Percentiles rank a stretch among this genome's conserved stretches.
Evolutionary conservation across 2,797 vertebrate species (phyloP).

Genomic region (Dendrocincla tyrannina): DNA sequence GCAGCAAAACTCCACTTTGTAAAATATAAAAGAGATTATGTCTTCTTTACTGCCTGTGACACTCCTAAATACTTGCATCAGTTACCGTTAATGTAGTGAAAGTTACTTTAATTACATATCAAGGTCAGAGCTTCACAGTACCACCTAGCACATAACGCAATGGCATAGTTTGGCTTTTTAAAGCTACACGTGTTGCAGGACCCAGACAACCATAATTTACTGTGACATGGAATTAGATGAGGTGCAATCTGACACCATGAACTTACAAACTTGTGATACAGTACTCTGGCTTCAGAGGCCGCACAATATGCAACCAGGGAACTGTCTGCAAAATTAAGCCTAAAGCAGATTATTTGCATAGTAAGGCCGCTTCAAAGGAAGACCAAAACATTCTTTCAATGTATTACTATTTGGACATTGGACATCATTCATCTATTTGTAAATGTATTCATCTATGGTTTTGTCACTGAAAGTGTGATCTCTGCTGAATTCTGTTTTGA

Average conservation of each 20-base stretch:
- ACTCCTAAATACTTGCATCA: not conserved
- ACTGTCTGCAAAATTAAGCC: not conserved
- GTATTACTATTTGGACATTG: not conserved
- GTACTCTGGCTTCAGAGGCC: not conserved
- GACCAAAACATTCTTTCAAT: not conserved
- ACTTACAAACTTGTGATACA: not conserved
- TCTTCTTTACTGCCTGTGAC: not conserved
- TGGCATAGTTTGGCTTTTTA: not conserved
- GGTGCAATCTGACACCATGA: not conserved
- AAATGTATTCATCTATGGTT: not conserved
- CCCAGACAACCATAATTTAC: not conserved
- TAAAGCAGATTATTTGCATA: conserved; percentile 3
- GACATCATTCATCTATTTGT: not conserved
- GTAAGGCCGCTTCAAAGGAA: conserved; percentile 8
- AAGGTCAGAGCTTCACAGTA: not conserved
- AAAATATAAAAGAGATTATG: not conserved
- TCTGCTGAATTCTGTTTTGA: not conserved
- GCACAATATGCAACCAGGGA: not conserved
- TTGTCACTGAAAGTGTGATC: not conserved
- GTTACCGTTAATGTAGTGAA: not conserved
- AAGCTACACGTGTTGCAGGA: not conserved
- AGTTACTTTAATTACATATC: not conserved
- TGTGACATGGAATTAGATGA: conserved; percentile 3
- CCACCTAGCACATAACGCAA: not conserved
- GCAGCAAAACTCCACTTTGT: not conserved